phyloP scores from a whole-genome alignment of 2,888 invertebrate genomes.

The Diadegma fenestrale region DNA sequence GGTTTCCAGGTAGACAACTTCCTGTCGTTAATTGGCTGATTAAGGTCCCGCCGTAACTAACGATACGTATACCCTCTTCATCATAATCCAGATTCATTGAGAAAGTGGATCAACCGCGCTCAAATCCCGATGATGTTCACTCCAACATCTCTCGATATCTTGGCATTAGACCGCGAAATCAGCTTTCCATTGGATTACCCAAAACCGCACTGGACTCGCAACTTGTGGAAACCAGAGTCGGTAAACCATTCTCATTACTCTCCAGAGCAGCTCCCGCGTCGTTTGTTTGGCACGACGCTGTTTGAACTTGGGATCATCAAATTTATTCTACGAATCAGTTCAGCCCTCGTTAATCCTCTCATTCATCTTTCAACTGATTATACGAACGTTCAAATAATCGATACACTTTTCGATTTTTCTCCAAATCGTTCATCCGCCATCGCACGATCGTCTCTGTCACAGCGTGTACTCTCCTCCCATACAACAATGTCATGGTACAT shows the following conservation, averaged over 20 bases:
- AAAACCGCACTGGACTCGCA: background rate
- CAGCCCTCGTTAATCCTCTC: too few species aligned
- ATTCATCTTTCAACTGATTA: too few species aligned
- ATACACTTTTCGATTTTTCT: background rate
- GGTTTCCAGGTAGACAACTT: background rate
- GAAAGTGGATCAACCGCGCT: background rate
- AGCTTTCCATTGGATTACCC: conserved; percentile 10
- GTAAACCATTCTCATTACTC: background rate
- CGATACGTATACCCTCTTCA: background rate
- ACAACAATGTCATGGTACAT: background rate
- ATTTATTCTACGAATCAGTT: background rate
- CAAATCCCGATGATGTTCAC: background rate
- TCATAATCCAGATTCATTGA: background rate
- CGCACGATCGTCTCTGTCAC: background rate
- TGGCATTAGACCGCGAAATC: conserved; percentile 3
- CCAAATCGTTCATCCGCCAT: background rate
- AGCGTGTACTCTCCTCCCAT: background rate
- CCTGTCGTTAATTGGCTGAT: background rate
- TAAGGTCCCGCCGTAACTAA: background rate
- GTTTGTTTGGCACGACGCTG: background rate
- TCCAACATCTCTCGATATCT: background rate
- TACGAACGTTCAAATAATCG: background rate
- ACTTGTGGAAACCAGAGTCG: background rate
- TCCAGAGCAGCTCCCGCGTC: background rate
- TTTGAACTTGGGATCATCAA: background rate